Base-by-base conservation (phyloP, 2,888 invertebrate genomes). In the Zygothrica quintamaculata region DNA sequence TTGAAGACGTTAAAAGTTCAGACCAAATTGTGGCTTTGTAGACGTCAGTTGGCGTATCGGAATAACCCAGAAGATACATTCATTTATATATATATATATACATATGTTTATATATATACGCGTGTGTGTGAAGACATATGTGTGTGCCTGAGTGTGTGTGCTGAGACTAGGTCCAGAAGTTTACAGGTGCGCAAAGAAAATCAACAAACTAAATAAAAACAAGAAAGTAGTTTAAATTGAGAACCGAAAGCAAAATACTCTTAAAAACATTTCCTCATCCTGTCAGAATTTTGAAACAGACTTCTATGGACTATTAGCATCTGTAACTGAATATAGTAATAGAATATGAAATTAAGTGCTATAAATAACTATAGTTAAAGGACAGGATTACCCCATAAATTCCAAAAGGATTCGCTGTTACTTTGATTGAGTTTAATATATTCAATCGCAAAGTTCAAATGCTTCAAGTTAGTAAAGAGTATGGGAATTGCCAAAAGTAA, bases 11-110 rank as follows among this genome's bases (percentile, higher is more conserved):
- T 65, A 64, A n/a, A 77, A 80, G 74, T 80, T 86, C 84, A 81
- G 84, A 81, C 74, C 62, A 80, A 77, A 60, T 86, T 80, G 68
- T 82, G 64, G 66, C 84, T 80, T 80, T 43, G 68, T 69, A 68
- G 71, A 62, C 68, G 71, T 55, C 80, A 86, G 80, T 86, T 68
- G 62, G 34, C 56, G 65, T 61, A 61, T 57, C 84, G 80, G 86
- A 72, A 77, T 74, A 72, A 85, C 58, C 74, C 75, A 36, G 48
- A 51, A 57, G 29, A 53, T 46, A 58, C 29, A 52, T 43, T 8
- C 15, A 37, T 42, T 36, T 13, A 12, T 11, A 26, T 22, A 15
- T 18, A 37, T 7, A 5, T n/a, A n/a, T n/a, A n/a, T n/a, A n/a
- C n/a, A n/a, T n/a, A n/a, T n/a, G n/a, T n/a, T n/a, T n/a, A n/a